A percentile compares a stretch with the other conserved stretches of the same genome.
phyloP scores from a whole-genome alignment of 2,888 invertebrate species.

The Agrilus cyanescens region DNA sequence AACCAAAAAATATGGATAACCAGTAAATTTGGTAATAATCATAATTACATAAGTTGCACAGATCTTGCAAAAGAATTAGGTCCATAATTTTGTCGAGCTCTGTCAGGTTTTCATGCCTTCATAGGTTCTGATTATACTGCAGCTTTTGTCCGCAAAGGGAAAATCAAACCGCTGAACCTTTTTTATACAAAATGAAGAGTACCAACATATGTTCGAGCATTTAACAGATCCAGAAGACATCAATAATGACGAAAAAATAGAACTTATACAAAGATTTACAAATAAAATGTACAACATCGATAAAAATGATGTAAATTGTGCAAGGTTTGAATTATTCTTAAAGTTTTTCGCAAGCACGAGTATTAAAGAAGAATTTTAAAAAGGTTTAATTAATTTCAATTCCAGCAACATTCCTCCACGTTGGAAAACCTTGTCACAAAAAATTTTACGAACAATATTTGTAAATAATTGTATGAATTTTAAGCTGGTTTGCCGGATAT shows the following conservation, averaged over 20 bases:
- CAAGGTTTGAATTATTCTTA: too few relatives aligned
- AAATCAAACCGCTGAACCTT: not conserved
- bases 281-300: too few relatives aligned
- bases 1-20: conserved; percentile 7
- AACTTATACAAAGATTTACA: too few relatives aligned
- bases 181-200: conserved; percentile 14
- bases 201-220: conserved; percentile 16
- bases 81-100: conserved; percentile 8
- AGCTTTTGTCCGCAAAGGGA: too few relatives aligned
- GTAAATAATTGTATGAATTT: too few relatives aligned
- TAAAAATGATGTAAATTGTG: too few relatives aligned
- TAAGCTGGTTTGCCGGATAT: too few relatives aligned
- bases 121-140: conserved; percentile 1
- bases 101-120: not conserved
- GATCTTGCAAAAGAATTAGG: conserved; percentile 10
- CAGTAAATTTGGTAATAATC: conserved; percentile 4
- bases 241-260: too few relatives aligned
- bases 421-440: conserved; percentile 20
- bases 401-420: conserved; percentile 20
- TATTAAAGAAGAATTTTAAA: too few relatives aligned
- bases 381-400: too few relatives aligned
- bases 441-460: conserved; percentile 20
- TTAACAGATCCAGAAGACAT: conserved; percentile 4
- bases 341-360: too few relatives aligned
- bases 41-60: conserved; percentile 9